These are phyloP conservation scores for Odobenus rosmarus DNA, from an alignment of 2,113 vertebrate species.

Conservation along the genomic window DNA sequence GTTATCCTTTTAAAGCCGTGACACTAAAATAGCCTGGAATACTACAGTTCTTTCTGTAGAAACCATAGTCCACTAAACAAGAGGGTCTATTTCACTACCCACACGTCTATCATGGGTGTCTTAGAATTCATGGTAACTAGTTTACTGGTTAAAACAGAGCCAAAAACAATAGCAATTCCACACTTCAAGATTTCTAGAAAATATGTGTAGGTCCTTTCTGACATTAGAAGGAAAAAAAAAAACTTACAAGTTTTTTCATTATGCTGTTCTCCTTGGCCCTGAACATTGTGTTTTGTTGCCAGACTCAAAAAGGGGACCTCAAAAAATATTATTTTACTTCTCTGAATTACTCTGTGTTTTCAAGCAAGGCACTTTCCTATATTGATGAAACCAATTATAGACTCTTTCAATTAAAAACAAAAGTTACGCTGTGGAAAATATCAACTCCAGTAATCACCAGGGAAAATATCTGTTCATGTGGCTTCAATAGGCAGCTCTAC, in stretches of 20 bases:
- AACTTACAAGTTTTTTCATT: background rate
- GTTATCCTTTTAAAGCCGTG: constrained; percentile 49
- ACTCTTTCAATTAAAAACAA: background rate
- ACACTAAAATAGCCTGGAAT: constrained; percentile 17
- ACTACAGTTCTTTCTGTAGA: background rate
- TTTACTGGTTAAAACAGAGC: constrained; percentile 32
- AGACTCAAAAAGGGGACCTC: background rate
- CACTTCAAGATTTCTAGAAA: constrained; percentile 58
- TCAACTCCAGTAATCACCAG: background rate
- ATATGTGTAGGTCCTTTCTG: constrained; percentile 36
- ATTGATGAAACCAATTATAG: constrained; percentile 49
- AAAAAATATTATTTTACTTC: constrained; percentile 67
- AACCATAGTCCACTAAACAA: background rate
- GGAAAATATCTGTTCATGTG: background rate
- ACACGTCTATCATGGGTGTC: background rate
- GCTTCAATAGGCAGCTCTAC: background rate
- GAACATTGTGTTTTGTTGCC: constrained; percentile 1
- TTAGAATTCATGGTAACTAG: constrained; percentile 25
- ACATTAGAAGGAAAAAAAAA: constrained; percentile 23
- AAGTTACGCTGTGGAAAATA: background rate
- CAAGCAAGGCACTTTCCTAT: constrained; percentile 7
- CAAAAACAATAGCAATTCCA: constrained; percentile 57
- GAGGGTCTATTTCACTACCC: constrained; percentile 10
- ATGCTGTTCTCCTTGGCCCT: constrained; percentile 59
- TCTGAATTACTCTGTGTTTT: constrained; percentile 41